Percentiles rank a stretch among this genome's conserved stretches.
Evolutionary conservation across 2,888 invertebrate species (phyloP).

Genomic region (Tromatobia lineatoria): DNA sequence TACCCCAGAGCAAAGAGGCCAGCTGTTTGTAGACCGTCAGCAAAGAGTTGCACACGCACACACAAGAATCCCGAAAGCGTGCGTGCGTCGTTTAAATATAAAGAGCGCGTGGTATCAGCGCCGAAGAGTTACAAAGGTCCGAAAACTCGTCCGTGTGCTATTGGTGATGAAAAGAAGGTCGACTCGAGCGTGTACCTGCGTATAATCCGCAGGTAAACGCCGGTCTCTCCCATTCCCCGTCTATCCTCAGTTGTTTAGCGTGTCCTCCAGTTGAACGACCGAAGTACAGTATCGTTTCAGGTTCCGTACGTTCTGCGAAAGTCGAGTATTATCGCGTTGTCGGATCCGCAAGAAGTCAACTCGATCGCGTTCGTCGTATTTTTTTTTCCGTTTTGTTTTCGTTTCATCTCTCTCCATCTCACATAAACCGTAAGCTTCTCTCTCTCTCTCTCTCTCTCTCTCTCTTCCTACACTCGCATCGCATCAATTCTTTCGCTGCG

Average conservation of each 20-base stretch:
- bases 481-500: no score
- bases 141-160: background rate
- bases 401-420: slow-evolving; percentile 10
- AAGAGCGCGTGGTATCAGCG: slow-evolving; percentile 23
- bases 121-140: slow-evolving; percentile 11
- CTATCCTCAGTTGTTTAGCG: slow-evolving; percentile 29
- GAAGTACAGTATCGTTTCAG: slow-evolving; percentile 48
- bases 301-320: slow-evolving; percentile 63
- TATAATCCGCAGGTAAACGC: background rate
- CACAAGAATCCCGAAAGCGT: background rate
- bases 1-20: slow-evolving; percentile 19
- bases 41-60: slow-evolving; percentile 2
- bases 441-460: background rate
- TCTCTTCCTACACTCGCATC: background rate
- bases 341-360: slow-evolving; percentile 6
- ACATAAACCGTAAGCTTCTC: background rate
- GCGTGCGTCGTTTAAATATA: slow-evolving; percentile 29
- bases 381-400: slow-evolving; percentile 13
- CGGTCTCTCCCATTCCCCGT: background rate
- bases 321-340: slow-evolving; percentile 30
- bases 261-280: slow-evolving; percentile 62
- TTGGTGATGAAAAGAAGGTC: background rate
- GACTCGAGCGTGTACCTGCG: background rate
- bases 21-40: slow-evolving; percentile 39
- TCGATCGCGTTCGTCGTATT: slow-evolving; percentile 17